Evolutionary conservation across 2,113 vertebrate genomes (phyloP), one percentile per base, ranked within the genome.

Genomic region (Microcebus jonahi): DNA sequence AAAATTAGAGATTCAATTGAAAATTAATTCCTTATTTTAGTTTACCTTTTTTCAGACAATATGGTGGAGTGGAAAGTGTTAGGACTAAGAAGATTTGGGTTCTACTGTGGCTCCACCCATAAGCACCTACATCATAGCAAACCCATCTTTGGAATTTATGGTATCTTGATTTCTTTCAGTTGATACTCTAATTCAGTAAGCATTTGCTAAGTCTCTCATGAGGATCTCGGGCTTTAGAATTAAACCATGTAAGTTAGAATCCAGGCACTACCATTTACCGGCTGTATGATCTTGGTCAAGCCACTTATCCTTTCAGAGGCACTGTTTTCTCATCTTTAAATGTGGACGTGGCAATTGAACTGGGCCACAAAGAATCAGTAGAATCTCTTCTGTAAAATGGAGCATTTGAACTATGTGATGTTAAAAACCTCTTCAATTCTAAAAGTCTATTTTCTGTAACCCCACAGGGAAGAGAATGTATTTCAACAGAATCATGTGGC

Each of bases 321-420:
- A 45, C 61, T 65, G 14, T 29, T 88, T 45, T 65, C 55, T 82
- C 61, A 45, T 76, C 48, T 92, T 94, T 81, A 92, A 92, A 94
- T 59, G 18, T 20, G 42, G 25, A n/a, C 5, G 6, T 91, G 77
- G 25, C n/a, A 45, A 84, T 88, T 92, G 88, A 94, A 75, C 92
- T 29, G 42, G 70, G n/a, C 68, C 55, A 77, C 81, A 91, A 79
- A 94, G 85, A 65, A 61, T 61, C 55, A 75, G 31, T 48, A 39
- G 39, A 67, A n/a, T 88, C 57, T 93, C 57, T 75, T 88, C 85
- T 88, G 42, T 92, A 92, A 87, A 94, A 88, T 39, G 89, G 61
- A 90, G 45, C 23, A 75, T 94, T 94, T 96, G 94, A 92, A 87
- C 36, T 86, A 76, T 80, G 77, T 14, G 12, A 84, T 88, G 39